Evolutionary conservation across 2,888 invertebrate species (phyloP).

Genomic region (Prionchulus punctatus): DNA sequence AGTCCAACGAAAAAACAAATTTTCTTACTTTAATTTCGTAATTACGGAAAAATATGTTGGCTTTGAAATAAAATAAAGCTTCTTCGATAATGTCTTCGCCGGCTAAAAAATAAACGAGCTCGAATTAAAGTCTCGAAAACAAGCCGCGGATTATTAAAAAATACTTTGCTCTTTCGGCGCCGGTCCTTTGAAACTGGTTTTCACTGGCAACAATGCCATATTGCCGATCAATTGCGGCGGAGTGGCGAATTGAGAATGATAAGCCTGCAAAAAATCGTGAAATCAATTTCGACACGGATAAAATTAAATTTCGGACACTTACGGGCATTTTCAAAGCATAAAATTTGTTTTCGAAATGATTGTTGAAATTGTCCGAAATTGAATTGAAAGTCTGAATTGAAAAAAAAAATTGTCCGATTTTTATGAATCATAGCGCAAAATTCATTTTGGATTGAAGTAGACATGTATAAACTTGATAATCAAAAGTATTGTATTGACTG

Average conservation of each 20-base stretch:
- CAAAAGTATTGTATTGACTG: no score
- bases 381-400: no score
- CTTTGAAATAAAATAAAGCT: constrained; percentile 88
- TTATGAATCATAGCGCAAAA: no score
- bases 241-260: constrained; percentile 74
- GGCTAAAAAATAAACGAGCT: constrained; percentile 21
- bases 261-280: constrained; percentile 57
- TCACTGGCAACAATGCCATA: constrained; percentile 73
- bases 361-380: no score
- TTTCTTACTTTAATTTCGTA: constrained; percentile 87
- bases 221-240: constrained; percentile 62
- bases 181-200: constrained; percentile 78
- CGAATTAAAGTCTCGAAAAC: background rate
- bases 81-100: constrained; percentile 89
- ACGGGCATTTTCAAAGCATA: no score
- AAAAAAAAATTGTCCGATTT: no score
- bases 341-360: no score
- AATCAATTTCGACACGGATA: no score
- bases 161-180: constrained; percentile 49
- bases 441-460: no score
- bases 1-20: no score
- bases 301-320: no score
- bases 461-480: no score
- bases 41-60: constrained; percentile 95
- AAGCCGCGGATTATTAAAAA: background rate